Percentiles rank a stretch among this genome's conserved stretches.
These are phyloP conservation scores for Gari tellinella DNA, from an alignment of 2,888 invertebrate species.

Conservation along the genomic window DNA sequence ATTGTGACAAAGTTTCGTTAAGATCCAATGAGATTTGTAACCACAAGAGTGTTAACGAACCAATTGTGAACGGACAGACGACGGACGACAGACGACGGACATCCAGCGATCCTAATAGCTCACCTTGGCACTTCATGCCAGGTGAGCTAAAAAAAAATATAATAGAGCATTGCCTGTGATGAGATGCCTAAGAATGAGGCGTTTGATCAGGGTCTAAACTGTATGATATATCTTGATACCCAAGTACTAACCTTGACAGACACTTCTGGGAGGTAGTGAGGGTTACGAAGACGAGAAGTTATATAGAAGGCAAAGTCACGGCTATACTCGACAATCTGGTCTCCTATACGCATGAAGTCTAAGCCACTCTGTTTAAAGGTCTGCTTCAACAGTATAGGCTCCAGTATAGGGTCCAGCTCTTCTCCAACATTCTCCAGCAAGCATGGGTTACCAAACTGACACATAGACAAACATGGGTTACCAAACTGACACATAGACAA, in stretches of 20 bases:
- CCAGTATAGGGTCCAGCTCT: constrained; percentile 87
- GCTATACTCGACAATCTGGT: constrained; percentile 93
- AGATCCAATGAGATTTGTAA: no score
- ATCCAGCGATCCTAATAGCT: no score
- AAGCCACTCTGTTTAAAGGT: constrained; percentile 88
- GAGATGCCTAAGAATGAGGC: no score
- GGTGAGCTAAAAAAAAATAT: no score
- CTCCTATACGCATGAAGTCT: constrained; percentile 92
- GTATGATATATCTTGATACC: no score
- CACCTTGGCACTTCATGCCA: no score
- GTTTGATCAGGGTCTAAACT: no score
- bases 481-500: constrained; percentile 85
- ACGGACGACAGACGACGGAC: no score
- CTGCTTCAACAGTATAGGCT: constrained; percentile 92
- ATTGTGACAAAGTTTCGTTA: no score
- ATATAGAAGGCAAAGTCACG: constrained; percentile 93
- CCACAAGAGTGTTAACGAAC: no score
- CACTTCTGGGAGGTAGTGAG: constrained; percentile 95
- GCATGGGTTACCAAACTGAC: constrained; percentile 85
- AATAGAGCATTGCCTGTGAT: no score
- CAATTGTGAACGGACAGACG: no score
- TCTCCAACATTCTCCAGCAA: constrained; percentile 93
- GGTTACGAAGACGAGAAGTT: constrained; percentile 94
- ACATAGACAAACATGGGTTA: constrained; percentile 86
- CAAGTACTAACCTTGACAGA: constrained; percentile 89